Conservation (phyloP, 2,113 vertebrate species). For the Syrrhaptes paradoxus region DNA sequence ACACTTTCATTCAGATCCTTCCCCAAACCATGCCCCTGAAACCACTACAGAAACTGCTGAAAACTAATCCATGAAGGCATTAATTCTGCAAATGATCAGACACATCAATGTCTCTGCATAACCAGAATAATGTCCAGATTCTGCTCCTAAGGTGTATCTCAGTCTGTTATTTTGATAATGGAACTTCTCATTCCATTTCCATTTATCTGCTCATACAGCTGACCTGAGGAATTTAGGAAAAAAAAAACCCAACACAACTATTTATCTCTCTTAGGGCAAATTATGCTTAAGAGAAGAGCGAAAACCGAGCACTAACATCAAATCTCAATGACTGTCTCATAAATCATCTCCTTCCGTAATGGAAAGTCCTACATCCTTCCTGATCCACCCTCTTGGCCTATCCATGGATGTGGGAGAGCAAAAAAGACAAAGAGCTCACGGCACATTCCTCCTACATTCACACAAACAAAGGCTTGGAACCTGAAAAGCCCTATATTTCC, state of each 20-base stretch:
- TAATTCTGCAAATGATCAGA: not conserved
- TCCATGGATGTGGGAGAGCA: not conserved
- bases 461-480: not conserved
- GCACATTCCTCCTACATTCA: not conserved
- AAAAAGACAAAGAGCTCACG: not conserved
- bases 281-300: not conserved
- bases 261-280: not conserved
- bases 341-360: not conserved
- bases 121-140: not conserved
- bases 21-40: not conserved
- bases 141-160: not conserved
- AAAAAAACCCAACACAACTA: no score
- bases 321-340: not conserved
- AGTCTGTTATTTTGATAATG: not conserved
- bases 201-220: not conserved
- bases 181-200: not conserved
- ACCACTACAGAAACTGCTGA: not conserved
- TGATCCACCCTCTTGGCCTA: not conserved
- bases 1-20: not conserved
- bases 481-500: not conserved
- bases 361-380: conserved; percentile 1
- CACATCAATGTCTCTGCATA: no score
- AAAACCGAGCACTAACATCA: not conserved
- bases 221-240: not conserved
- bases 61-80: not conserved